Evolutionary conservation across 2,113 vertebrate species (phyloP), one percentile per base, ranked within the genome.

Genomic region (Embiotoca jacksoni): DNA sequence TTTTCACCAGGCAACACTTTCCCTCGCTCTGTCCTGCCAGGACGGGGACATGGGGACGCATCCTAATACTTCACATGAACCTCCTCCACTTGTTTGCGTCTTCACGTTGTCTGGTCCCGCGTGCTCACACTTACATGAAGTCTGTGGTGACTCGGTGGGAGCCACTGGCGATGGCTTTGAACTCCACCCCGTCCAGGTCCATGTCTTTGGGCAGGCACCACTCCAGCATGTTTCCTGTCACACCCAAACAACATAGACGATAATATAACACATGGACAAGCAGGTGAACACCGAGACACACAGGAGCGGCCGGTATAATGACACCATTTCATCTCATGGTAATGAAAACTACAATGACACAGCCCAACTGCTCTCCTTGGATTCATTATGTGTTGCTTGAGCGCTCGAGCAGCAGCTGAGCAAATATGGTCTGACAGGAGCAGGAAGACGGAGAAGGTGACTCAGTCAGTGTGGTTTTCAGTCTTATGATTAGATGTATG

Each of bases 171-270:
- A 99, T 99, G 50, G 97, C 98, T 88, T 99, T 99, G 91, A 99
- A 99, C 89, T 98, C 97, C 44, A 99, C 96, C 0, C 97, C 97
- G 69, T 98, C 97, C 67, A 99, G 94, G 85, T 98, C 96, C 78
- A 98, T 95, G 80, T 98, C 97, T 86, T 97, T 96, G 65, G 97
- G 97, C 81, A 98, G 93, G 91, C 97, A 98, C 97, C 97, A 99
- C 83, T 98, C 97, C 50, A 99, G 93, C 94, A 98, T 97, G 92
- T 99, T 99, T 79, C 97, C 97, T 99, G 63, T 57, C 58, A 84
- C 87, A 75, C 53, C 75, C 76, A 72, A 53, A 63, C 55, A 60
- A 66, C 54, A 78, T 3, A 47, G 31, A 69, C 5, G 39, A 60
- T 36, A 55, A 56, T 35, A 52, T 57, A 58, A 74, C 44, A 66